Conservation (phyloP, 1,140 invertebrate genomes). For the Eufriesea mexicana region DNA sequence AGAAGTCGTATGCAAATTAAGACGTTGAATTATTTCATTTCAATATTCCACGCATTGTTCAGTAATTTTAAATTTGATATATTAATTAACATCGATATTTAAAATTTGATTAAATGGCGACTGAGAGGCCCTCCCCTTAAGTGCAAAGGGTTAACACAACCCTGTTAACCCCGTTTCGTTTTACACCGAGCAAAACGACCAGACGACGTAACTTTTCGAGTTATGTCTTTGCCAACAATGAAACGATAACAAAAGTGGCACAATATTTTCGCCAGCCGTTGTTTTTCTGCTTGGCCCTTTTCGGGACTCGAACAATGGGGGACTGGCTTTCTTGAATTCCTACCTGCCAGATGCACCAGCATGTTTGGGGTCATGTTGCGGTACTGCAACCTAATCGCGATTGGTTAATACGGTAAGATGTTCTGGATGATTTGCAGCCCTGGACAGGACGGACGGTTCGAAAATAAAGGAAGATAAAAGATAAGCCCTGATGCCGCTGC, state of each 20-base stretch:
- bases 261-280: not conserved
- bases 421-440: slow-evolving; percentile 22
- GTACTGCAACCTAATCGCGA: slow-evolving; percentile 61
- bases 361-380: slow-evolving; percentile 58
- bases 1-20: too few species aligned
- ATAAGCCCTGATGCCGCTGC: not conserved
- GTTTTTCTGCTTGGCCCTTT: not conserved
- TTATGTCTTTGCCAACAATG: not conserved
- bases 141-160: too few species aligned
- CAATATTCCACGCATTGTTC: too few species aligned
- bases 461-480: slow-evolving; percentile 19
- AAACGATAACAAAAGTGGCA: not conserved
- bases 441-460: not conserved
- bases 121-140: too few species aligned
- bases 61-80: too few species aligned
- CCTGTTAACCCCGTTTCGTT: too few species aligned
- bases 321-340: slow-evolving; percentile 8
- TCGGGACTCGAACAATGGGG: slow-evolving; percentile 31
- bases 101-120: too few species aligned
- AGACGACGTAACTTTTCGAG: not conserved
- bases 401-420: slow-evolving; percentile 56
- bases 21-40: too few species aligned
- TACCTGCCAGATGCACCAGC: slow-evolving; percentile 30
- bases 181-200: not conserved
- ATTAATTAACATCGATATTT: too few species aligned